These are phyloP conservation scores for Furcula furcula DNA, from an alignment of 2,888 invertebrate species.

Conservation along the genomic window DNA sequence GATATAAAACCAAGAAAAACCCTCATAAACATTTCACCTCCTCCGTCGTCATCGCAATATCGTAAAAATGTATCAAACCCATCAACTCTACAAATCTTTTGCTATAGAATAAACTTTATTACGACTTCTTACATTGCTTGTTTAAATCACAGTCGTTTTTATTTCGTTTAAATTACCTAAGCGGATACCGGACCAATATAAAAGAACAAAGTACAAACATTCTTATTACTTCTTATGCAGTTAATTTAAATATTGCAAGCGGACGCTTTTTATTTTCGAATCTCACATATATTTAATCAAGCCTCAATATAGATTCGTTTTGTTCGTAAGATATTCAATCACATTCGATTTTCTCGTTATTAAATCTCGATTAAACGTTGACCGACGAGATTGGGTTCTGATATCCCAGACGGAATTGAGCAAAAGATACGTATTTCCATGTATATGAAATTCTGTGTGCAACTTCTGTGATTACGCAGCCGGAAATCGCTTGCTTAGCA, in stretches of 20 bases:
- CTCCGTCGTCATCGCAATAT: background rate
- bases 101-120: slow-evolving; percentile 1
- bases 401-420: background rate
- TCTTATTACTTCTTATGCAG: slow-evolving; percentile 7
- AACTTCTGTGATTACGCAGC: too few relatives aligned
- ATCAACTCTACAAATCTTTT: background rate
- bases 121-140: background rate
- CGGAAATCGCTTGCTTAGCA: too few relatives aligned
- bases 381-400: slow-evolving; percentile 23
- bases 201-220: slow-evolving; percentile 5
- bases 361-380: too few relatives aligned
- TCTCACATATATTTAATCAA: slow-evolving; percentile 29
- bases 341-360: slow-evolving; percentile 45
- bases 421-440: background rate
- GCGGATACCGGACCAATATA: slow-evolving; percentile 7
- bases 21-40: background rate
- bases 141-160: background rate
- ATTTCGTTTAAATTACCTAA: slow-evolving; percentile 5
- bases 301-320: slow-evolving; percentile 24
- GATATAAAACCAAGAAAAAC: background rate
- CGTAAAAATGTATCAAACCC: background rate
- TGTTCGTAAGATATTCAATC: slow-evolving; percentile 46
- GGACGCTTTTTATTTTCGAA: slow-evolving; percentile 17
- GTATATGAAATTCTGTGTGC: too few relatives aligned
- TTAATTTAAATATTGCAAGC: slow-evolving; percentile 23